Base-by-base conservation (phyloP, 2,888 invertebrate genomes). In the Rhabditophanes sp. region DNA sequence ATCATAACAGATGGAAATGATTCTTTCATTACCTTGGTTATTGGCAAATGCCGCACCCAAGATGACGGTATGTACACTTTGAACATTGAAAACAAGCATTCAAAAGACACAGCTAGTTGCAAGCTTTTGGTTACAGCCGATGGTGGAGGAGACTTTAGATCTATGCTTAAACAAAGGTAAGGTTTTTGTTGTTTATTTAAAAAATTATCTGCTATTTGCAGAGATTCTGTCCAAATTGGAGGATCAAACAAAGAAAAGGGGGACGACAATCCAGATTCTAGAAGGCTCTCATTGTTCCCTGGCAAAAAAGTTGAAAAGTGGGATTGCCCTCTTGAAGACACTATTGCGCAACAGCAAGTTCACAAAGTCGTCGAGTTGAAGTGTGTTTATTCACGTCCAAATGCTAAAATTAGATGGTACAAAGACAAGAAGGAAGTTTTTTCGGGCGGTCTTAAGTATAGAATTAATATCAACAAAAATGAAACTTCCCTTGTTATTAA, bases 381-480 rank as follows among this genome's bases (percentile, higher is more conserved):
- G 68, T 83, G 82, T 43, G 79, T 80, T 66, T 99, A 93, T 73
- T 82, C 85, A 46, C 93, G 88, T 71, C 78, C 85, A n/a, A 87
- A 88, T 67, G 68, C 68, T 31, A 66, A 67, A 44, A 57, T 68
- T 38, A 61, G 68, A 35, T 67, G 66, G 66, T 64, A 62, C 47
- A 60, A 59, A 37, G 60, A 56, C 30, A 44, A 51, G 25, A 60
- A 64, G 35, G 65, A 65, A 39, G 49, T 64, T 33, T 64, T 65
- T 42, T 58, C 55, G 8, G 62, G 62, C 37, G 57, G 93, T 49
- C 79, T 85, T 38, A 96, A 88, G 69, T 93, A 82, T 68, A 88
- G 93, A 70, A 82, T 96, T 69, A 80, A 79, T 58, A 80, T 78
- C 62, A 87, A 90, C 66, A 80, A 79, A 58, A 84, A 87, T 63